phyloP scores from a whole-genome alignment of 2,113 vertebrate genomes.

The Silurus asotus region DNA sequence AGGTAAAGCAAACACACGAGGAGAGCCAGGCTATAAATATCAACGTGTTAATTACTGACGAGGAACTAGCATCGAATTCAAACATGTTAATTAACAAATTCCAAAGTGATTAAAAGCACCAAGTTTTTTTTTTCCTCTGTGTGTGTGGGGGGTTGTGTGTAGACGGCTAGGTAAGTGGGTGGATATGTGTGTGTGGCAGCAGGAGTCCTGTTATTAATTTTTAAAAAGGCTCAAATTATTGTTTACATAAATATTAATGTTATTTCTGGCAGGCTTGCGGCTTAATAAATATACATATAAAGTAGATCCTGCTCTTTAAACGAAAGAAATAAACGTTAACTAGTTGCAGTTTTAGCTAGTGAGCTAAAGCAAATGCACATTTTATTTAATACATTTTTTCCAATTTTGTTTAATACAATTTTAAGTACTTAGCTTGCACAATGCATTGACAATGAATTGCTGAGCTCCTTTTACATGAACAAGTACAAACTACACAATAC shows the following conservation, averaged over 20 bases:
- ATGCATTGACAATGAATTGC: too few species aligned
- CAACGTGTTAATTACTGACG: conserved; percentile 55
- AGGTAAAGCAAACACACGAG: conserved; percentile 1
- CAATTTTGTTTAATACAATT: too few species aligned
- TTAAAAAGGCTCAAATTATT: background rate
- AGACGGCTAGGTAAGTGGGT: background rate
- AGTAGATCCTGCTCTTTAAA: too few species aligned
- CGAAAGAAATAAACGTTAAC: too few species aligned
- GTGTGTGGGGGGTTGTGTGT: conserved; percentile 4
- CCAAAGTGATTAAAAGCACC: conserved; percentile 35
- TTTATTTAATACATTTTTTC: too few species aligned
- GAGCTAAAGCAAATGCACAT: too few species aligned
- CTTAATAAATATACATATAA: too few species aligned
- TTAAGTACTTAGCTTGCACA: too few species aligned
- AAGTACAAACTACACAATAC: too few species aligned
- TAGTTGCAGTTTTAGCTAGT: too few species aligned
- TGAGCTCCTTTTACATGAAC: too few species aligned
- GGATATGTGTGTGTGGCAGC: background rate
- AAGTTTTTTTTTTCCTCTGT: conserved; percentile 13
- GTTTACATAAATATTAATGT: conserved; percentile 1
- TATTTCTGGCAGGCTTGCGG: background rate
- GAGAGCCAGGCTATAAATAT: conserved; percentile 50
- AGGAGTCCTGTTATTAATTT: background rate
- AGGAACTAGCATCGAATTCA: conserved; percentile 39
- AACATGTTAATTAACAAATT: conserved; percentile 48